Evolutionary conservation across 2,797 vertebrate species (phyloP).

Genomic region (Phyllotis vaccarum): DNA sequence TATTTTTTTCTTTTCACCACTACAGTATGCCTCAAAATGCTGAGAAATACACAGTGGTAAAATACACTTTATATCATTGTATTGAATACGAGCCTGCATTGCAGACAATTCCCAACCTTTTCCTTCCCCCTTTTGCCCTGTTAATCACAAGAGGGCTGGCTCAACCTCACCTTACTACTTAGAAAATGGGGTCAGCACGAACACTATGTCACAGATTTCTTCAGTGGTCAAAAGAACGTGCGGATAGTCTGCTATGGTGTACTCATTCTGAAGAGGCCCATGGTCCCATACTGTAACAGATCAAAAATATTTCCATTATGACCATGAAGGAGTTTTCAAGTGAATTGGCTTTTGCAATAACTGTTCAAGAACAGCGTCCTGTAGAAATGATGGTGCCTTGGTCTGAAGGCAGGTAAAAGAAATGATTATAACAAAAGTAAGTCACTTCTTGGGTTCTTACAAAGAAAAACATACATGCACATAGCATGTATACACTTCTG

Average conservation of each 20-base stretch:
- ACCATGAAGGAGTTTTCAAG: neutral
- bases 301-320: neutral
- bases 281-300: neutral
- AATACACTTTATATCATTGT: neutral
- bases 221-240: neutral
- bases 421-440: neutral
- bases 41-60: neutral
- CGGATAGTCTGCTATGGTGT: neutral
- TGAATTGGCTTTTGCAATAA: neutral
- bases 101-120: neutral
- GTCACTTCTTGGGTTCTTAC: neutral
- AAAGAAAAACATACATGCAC: too few species aligned
- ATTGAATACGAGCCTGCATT: neutral
- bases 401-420: too few species aligned
- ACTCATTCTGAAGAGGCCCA: neutral
- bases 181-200: neutral
- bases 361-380: accelerated
- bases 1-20: neutral
- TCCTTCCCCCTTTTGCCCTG: neutral
- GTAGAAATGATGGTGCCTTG: neutral
- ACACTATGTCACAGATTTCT: neutral
- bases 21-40: neutral
- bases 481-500: neutral
- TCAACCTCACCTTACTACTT: neutral
- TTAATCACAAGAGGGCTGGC: neutral